Conservation (phyloP, 2,888 invertebrate genomes). For the Rotaria sp. region DNA sequence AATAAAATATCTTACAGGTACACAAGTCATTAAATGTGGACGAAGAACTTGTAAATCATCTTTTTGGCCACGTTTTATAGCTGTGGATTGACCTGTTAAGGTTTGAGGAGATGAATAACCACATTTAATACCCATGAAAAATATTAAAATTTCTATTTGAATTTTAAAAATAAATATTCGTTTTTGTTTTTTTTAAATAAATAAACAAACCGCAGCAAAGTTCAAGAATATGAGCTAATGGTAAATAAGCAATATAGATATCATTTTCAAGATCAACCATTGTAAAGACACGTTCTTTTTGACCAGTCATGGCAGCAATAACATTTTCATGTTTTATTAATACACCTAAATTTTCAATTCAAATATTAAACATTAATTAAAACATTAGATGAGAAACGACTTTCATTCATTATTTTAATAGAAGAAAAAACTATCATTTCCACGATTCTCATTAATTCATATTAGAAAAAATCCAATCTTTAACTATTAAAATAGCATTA, state of each 20-base stretch:
- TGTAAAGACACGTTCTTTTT: constrained; percentile 29
- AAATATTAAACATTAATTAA: too few species aligned
- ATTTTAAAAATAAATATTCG: background rate
- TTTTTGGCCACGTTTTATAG: constrained; percentile 84
- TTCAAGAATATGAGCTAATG: constrained; percentile 92
- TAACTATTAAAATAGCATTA: too few species aligned
- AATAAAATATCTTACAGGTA: constrained; percentile 77
- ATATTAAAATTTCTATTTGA: constrained; percentile 64
- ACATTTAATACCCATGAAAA: constrained; percentile 77
- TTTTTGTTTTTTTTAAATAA: constrained; percentile 43
- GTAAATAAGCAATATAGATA: constrained; percentile 84
- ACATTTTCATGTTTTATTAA: constrained; percentile 40
- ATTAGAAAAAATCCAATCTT: too few species aligned
- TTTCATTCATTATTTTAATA: too few species aligned
- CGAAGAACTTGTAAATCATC: constrained; percentile 83
- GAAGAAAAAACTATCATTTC: too few species aligned
- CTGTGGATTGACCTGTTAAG: constrained; percentile 67
- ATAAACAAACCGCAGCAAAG: constrained; percentile 55
- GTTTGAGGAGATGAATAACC: constrained; percentile 93
- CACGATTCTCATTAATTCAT: too few species aligned
- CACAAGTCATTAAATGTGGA: constrained; percentile 89
- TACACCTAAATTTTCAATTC: constrained; percentile 32
- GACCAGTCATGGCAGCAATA: constrained; percentile 25
- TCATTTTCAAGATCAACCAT: constrained; percentile 59
- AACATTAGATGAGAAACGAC: too few species aligned